Base-by-base conservation (phyloP, 2,113 vertebrate genomes). In the Pristiophorus japonicus region DNA sequence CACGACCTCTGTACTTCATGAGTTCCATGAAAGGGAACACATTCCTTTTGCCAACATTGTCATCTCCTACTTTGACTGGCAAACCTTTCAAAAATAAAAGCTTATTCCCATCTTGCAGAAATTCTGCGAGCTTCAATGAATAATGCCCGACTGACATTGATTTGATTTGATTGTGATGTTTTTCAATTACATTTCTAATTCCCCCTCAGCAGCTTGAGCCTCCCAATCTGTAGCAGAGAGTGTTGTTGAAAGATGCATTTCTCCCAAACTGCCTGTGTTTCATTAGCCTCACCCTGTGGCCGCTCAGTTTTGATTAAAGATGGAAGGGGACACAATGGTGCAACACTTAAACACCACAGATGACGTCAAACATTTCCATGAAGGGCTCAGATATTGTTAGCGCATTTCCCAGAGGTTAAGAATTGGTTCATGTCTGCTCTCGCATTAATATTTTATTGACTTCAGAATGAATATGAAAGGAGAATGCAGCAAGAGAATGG, bases 111-210 rank as follows among this genome's bases (percentile, higher is more conserved):
- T 42, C 62, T 45, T 94, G 92, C 63, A 2, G 42, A 94, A 27
- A 70, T 47, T 70, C 63, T 51, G 45, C 16, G 18, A 7, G 59
- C 59, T 70, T 47, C 42, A 47, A 34, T 94, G 42, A 70, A 42
- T 70, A 67, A 42, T 70, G 65, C 65, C 65, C 27, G 65, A 30
- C 93, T 47, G 42, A 70, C 18, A 38, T 24, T 92, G 88, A 94
- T 70, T 94, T 51, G 47, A 88, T 88, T 81, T 94, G 65, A 94
- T 51, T 70, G 45, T 70, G 45, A 94, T 70, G 38, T 70, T 70
- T 94, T 94, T 70, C 63, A 70, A 94, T 67, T 70, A 30, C 66
- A 45, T 24, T 18, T 34, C 14, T 94, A 94, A 70, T 70, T 70
- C 66, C 66, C 42, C 38, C 73, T 94, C 93, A 94, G 12, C 22